These are phyloP conservation scores for Geophilus truncorum DNA, from an alignment of 2,888 invertebrate genomes.

Conservation along the genomic window DNA sequence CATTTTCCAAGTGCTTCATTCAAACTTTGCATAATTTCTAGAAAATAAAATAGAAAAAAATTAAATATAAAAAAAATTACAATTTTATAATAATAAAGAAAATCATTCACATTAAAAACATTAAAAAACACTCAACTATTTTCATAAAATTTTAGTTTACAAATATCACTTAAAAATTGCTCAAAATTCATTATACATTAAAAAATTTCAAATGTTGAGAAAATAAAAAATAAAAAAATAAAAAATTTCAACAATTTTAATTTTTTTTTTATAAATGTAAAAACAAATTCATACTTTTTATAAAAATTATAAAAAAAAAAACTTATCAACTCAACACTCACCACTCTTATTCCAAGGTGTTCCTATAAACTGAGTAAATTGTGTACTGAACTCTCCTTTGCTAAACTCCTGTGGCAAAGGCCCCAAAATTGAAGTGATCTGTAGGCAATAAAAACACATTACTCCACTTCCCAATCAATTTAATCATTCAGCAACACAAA, in stretches of 20 bases:
- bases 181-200: too few species aligned
- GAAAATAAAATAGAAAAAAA: background rate
- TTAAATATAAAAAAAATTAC: background rate
- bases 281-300: too few species aligned
- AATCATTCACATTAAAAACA: too few species aligned
- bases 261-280: too few species aligned
- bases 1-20: background rate
- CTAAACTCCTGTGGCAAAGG: conserved; percentile 7
- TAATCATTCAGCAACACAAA: background rate
- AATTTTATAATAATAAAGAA: background rate
- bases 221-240: too few species aligned
- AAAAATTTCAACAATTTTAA: too few species aligned
- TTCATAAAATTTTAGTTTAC: too few species aligned
- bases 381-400: background rate
- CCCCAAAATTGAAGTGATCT: conserved; percentile 25
- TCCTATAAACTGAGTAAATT: background rate
- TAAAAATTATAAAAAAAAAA: too few species aligned
- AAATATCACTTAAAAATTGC: too few species aligned
- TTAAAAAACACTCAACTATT: too few species aligned
- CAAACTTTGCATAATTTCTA: background rate
- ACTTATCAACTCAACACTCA: too few species aligned
- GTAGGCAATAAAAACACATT: background rate
- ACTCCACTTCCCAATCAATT: background rate
- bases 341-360: background rate
- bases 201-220: too few species aligned